Conservation (phyloP, 2,888 invertebrate species). For the Cheilosia impressa region DNA sequence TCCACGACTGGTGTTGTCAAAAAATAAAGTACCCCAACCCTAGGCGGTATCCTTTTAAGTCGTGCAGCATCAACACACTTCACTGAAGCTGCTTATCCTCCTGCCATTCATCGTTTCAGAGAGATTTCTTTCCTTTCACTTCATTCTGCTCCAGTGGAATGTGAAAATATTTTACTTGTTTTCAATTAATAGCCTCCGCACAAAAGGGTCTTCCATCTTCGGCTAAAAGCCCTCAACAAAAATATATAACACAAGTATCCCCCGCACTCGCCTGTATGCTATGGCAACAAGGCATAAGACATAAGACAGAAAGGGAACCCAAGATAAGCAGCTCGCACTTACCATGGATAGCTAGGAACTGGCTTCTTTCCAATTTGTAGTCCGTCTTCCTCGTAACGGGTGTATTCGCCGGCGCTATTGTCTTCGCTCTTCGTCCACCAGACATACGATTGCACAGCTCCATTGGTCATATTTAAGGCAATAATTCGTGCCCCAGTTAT, state of each 20-base stretch:
- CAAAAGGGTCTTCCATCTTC: constrained; percentile 18
- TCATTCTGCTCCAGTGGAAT: constrained; percentile 7
- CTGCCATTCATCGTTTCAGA: neutral
- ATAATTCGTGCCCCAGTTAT: constrained; percentile 86
- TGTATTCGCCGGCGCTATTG: constrained; percentile 81
- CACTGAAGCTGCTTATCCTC: constrained; percentile 5
- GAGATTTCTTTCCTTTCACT: neutral
- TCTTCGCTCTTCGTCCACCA: constrained; percentile 85
- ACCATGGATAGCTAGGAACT: constrained; percentile 89
- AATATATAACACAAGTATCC: neutral
- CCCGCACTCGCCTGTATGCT: too few relatives aligned
- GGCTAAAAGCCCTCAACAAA: constrained; percentile 22
- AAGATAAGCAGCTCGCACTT: constrained; percentile 76
- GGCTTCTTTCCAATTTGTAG: constrained; percentile 87
- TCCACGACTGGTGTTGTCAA: neutral
- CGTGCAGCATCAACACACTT: constrained; percentile 5
- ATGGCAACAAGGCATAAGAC: neutral
- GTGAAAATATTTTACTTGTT: constrained; percentile 48
- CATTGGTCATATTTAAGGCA: constrained; percentile 86
- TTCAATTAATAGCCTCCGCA: constrained; percentile 28
- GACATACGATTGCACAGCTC: constrained; percentile 85
- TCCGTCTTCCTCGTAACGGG: constrained; percentile 85
- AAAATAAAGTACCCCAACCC: neutral
- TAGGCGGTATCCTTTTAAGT: neutral
- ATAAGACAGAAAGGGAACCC: neutral